A percentile compares a stretch with the other conserved stretches of the same genome.
Evolutionary conservation across 1,140 invertebrate genomes (phyloP).

Genomic region (Galendromus occidentalis): DNA sequence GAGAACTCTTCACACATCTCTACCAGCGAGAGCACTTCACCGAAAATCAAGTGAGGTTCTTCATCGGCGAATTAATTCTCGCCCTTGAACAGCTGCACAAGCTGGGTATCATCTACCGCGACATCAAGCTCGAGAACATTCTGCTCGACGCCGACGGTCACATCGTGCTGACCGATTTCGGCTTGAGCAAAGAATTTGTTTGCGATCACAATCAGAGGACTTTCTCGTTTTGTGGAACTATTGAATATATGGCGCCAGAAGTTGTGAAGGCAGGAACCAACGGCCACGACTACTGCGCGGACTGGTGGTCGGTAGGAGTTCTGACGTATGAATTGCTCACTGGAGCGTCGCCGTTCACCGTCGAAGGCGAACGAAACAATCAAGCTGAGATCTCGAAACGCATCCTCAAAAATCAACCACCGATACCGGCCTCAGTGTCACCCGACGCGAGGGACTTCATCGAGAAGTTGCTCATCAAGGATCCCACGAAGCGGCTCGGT

Average conservation of each 20-base stretch:
- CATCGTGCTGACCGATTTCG: slow-evolving; percentile 75
- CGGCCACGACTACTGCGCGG: slow-evolving; percentile 83
- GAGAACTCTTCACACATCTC: slow-evolving; percentile 75
- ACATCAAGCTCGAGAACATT: slow-evolving; percentile 86
- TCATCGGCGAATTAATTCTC: slow-evolving; percentile 74
- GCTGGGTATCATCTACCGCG: slow-evolving; percentile 84
- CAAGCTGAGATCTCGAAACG: slow-evolving; percentile 79
- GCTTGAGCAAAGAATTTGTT: slow-evolving; percentile 67
- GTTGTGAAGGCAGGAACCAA: slow-evolving; percentile 56
- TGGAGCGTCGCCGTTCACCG: slow-evolving; percentile 88
- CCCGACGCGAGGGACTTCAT: slow-evolving; percentile 43
- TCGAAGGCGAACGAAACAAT: slow-evolving; percentile 72
- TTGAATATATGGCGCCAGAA: slow-evolving; percentile 90
- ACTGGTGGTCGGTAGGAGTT: slow-evolving; percentile 97
- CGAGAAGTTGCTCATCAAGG: slow-evolving; percentile 57
- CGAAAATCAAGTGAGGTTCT: slow-evolving; percentile 60
- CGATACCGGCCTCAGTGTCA: slow-evolving; percentile 52
- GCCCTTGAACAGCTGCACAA: slow-evolving; percentile 75
- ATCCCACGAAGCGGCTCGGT: slow-evolving; percentile 61
- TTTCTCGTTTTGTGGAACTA: slow-evolving; percentile 92
- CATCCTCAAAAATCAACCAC: slow-evolving; percentile 63
- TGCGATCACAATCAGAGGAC: slow-evolving; percentile 53
- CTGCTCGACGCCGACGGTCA: slow-evolving; percentile 65
- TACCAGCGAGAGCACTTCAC: slow-evolving; percentile 67
- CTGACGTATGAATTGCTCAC: slow-evolving; percentile 89